phyloP scores from a whole-genome alignment of 2,113 vertebrate genomes.

The Eublepharis macularius region DNA sequence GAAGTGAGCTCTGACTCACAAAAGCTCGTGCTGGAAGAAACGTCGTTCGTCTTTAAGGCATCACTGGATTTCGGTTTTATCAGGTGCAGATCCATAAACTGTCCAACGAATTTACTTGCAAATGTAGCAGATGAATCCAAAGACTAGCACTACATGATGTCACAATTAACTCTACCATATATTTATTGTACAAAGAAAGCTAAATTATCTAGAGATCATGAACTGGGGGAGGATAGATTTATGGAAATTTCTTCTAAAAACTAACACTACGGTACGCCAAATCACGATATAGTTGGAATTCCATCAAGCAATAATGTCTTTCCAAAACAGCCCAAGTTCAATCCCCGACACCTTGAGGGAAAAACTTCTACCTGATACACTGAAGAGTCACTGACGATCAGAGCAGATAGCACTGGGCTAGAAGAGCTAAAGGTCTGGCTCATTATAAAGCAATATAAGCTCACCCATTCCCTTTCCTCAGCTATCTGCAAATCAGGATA shows the following conservation, averaged over 20 bases:
- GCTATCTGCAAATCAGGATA: slow-evolving; percentile 55
- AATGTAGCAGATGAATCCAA: not conserved
- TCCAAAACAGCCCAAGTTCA: not conserved
- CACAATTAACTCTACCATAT: not conserved
- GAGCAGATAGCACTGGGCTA: not conserved
- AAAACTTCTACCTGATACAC: not conserved
- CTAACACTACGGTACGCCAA: not conserved
- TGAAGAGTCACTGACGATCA: not conserved
- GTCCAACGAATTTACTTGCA: not conserved
- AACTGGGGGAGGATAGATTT: not conserved
- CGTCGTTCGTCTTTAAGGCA: too few relatives aligned
- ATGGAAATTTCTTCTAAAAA: not conserved
- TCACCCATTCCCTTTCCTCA: slow-evolving; percentile 49
- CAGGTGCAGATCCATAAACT: not conserved
- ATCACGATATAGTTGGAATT: not conserved
- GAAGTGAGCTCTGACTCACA: too few relatives aligned
- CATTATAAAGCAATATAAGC: not conserved
- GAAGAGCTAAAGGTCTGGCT: not conserved
- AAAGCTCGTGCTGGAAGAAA: too few relatives aligned
- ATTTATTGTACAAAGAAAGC: not conserved
- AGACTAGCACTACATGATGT: not conserved
- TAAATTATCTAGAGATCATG: not conserved
- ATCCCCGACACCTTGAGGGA: not conserved
- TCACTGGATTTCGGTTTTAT: too few relatives aligned
- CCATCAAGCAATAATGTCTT: not conserved